Base-by-base conservation (phyloP, 2,888 invertebrate species). In the Anaspis maculata region DNA sequence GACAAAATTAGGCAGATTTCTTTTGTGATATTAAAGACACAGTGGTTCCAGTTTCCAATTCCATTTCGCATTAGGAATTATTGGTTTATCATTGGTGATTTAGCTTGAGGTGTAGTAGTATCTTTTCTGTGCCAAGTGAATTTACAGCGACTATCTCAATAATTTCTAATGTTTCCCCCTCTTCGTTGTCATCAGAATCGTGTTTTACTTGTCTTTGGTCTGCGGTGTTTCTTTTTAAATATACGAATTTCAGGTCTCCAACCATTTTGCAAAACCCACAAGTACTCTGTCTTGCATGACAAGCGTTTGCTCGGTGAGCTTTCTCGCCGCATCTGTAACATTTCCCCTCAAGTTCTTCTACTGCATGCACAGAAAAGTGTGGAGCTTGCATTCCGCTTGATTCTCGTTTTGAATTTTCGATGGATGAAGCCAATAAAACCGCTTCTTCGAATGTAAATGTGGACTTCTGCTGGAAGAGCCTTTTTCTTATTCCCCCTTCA, bases 381-480 rank as follows among this genome's bases (percentile, higher is more conserved):
- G 25, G 5, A 24, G 9, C 6, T 13, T 30, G 13, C 39, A 25
- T 35, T 21, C 19, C 10, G 14, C 19, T 21, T 21, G 25, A 14
- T 16, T 27, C 29, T n/a, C n/a, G 5, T 12, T 30, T 30, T 6
- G 30, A 30, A 10, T 4, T 23, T 30, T 30, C 30, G 5, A 30
- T 11, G 4, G 27, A 27, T 11, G 6, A 4, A 6, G 30, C 30
- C 4, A 30, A 7, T 23, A 27, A 4, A 6, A 30, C 30, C 4
- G 12, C 26, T n/a, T 30, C 16, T 3, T 33, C 34, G 24, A 13
- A 37, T 11, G 12, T 15, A 10, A 19, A 9, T 2, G n/a, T 3
- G 24, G 16, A 5, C n/a, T 27, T 39, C 23, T 39, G 35, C 15
- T 39, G 31, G 3, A 39, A 26, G 7, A 16, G 22, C 26, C 23